These are phyloP conservation scores for Drosophila meridionalis DNA, from an alignment of 2,888 invertebrate species.

Conservation along the genomic window DNA sequence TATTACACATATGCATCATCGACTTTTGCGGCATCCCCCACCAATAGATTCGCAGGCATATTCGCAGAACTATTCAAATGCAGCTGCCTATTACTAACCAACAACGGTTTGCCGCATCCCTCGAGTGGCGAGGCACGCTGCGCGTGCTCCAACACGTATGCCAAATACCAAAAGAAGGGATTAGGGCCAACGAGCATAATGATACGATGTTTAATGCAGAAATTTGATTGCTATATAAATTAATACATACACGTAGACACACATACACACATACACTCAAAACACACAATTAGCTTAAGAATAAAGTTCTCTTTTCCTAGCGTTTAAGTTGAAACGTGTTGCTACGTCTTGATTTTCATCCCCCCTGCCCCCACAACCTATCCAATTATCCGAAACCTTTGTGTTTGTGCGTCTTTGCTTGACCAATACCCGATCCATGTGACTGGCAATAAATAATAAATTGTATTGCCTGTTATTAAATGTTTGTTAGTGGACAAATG, in stretches of 20 bases:
- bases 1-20: slow-evolving; percentile 20
- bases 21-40: slow-evolving; percentile 20
- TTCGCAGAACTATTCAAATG: slow-evolving; percentile 84
- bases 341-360: slow-evolving; percentile 61
- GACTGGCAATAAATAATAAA: slow-evolving; percentile 35
- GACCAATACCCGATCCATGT: slow-evolving; percentile 40
- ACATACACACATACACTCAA: slow-evolving; percentile 46
- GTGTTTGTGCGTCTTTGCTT: slow-evolving; percentile 56
- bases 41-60: slow-evolving; percentile 83
- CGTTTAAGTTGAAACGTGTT: slow-evolving; percentile 62
- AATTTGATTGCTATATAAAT: slow-evolving; percentile 62
- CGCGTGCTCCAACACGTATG: slow-evolving; percentile 67
- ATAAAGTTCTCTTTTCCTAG: slow-evolving; percentile 70
- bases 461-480: slow-evolving; percentile 59
- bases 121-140: slow-evolving; percentile 72
- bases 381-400: slow-evolving; percentile 27
- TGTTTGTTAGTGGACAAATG: slow-evolving; percentile 68
- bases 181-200: slow-evolving; percentile 53
- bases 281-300: slow-evolving; percentile 63
- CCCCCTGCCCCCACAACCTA: slow-evolving; percentile 10
- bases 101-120: slow-evolving; percentile 44
- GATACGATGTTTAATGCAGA: slow-evolving; percentile 60
- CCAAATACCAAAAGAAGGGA: slow-evolving; percentile 67
- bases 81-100: slow-evolving; percentile 84
- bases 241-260: slow-evolving; percentile 45